phyloP scores from a whole-genome alignment of 2,113 vertebrate genomes.

The Clinocottus analis region DNA sequence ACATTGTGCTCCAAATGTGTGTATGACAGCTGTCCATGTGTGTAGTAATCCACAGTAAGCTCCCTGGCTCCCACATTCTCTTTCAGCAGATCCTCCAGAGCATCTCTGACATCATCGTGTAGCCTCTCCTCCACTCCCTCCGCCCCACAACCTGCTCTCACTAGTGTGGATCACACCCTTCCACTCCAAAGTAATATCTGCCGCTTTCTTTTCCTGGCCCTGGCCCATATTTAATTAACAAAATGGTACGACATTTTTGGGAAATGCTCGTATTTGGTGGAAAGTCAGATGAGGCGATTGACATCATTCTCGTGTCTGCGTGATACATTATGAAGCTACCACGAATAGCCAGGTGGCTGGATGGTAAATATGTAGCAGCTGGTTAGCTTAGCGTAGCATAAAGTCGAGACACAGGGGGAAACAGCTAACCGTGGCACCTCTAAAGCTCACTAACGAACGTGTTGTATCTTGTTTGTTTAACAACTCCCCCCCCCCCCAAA shows the following conservation, averaged over 20 bases:
- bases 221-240: not conserved
- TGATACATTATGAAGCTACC: not conserved
- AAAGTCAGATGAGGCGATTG: not conserved
- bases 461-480: not conserved
- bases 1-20: slow-evolving; percentile 42
- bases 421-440: not conserved
- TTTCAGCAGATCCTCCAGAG: slow-evolving; percentile 58
- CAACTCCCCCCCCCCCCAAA: no score
- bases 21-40: slow-evolving; percentile 70
- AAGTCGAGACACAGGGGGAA: not conserved
- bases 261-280: not conserved
- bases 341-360: not conserved
- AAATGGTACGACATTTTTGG: not conserved
- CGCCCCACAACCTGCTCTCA: slow-evolving; percentile 2
- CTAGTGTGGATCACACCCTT: not conserved
- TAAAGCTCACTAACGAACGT: not conserved
- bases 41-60: slow-evolving; percentile 72
- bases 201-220: not conserved
- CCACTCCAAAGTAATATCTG: not conserved
- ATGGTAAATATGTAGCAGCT: not conserved
- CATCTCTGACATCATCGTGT: slow-evolving; percentile 58
- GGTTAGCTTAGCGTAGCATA: slow-evolving; percentile 2
- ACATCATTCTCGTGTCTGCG: not conserved
- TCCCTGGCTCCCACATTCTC: slow-evolving; percentile 71
- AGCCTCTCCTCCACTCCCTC: slow-evolving; percentile 30